Conservation (phyloP, 2,113 vertebrate species). For the Mirounga angustirostris region DNA sequence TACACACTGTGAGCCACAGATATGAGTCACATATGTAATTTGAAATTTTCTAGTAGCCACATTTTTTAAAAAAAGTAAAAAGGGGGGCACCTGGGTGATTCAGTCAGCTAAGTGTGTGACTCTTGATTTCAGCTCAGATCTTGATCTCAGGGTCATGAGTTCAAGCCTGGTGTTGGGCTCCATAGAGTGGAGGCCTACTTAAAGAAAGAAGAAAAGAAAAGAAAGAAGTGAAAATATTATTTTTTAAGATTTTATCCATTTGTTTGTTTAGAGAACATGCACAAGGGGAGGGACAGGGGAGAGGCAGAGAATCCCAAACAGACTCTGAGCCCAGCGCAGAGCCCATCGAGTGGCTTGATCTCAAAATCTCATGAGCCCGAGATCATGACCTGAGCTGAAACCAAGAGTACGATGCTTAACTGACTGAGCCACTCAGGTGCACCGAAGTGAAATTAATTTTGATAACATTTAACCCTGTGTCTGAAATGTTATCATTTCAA, state of each 20-base stretch:
- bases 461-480: neutral
- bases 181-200: neutral
- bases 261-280: neutral
- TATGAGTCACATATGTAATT: neutral
- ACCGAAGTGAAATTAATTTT: neutral
- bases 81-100: neutral
- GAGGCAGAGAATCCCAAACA: neutral
- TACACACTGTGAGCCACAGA: neutral
- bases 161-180: neutral
- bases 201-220: neutral
- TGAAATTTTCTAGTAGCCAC: neutral
- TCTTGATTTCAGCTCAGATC: neutral
- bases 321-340: neutral
- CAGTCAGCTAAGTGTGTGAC: neutral
- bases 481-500: neutral
- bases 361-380: neutral
- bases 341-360: neutral
- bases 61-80: neutral
- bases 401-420: neutral
- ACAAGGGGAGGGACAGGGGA: neutral
- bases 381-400: neutral
- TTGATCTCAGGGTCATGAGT: neutral
- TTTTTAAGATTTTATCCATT: neutral
- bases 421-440: neutral
- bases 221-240: neutral